Percentiles rank a stretch among this genome's conserved stretches.
Conservation (phyloP, 2,797 vertebrate genomes). For the Sebastes paucispinis region DNA sequence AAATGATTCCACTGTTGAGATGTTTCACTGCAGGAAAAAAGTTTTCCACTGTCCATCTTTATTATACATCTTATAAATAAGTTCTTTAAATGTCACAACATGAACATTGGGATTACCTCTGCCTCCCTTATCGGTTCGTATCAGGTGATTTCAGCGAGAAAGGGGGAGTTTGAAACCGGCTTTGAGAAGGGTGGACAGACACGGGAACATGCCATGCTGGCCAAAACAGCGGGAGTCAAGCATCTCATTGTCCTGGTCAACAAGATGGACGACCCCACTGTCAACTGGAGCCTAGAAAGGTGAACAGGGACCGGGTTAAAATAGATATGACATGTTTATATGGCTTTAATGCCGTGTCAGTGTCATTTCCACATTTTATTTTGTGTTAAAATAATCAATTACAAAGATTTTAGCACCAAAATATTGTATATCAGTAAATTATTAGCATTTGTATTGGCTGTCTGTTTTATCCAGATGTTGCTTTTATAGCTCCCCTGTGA, state of each 20-base stretch:
- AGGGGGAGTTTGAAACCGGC: conserved; percentile 99
- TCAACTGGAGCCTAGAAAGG: conserved; percentile 98
- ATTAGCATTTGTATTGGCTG: neutral
- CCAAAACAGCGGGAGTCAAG: conserved; percentile 98
- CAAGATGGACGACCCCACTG: conserved; percentile 99
- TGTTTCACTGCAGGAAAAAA: neutral
- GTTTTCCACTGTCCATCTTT: neutral
- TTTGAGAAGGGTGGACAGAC: conserved; percentile 99
- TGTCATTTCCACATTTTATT: neutral
- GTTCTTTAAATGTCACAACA: neutral
- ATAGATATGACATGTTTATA: neutral
- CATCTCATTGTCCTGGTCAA: conserved; percentile 98
- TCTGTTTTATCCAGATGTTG: neutral
- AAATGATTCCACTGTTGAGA: neutral
- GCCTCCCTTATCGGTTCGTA: neutral
- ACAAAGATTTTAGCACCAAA: neutral
- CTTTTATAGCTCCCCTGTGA: neutral
- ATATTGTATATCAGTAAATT: neutral
- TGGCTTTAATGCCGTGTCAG: neutral
- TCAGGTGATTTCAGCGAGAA: conserved; percentile 97
- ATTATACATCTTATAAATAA: neutral
- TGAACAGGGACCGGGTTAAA: conserved; percentile 35
- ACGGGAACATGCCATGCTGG: conserved; percentile 98
- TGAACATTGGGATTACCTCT: neutral
- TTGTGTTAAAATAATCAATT: neutral